phyloP scores from a whole-genome alignment of 1,140 invertebrate genomes.

The Bombus waltoni region DNA sequence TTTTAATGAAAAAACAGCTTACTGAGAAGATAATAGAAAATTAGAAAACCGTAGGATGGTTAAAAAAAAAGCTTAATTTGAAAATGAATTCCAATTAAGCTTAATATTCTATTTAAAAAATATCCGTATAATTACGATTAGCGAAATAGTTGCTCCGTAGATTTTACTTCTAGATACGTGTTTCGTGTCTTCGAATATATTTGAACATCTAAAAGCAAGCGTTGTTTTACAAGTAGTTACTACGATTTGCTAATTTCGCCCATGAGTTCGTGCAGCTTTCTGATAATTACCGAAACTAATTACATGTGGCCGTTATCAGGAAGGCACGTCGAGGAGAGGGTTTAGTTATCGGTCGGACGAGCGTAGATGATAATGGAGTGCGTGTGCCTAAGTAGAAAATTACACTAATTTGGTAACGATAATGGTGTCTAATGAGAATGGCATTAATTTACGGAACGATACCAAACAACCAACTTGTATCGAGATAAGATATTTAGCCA shows the following conservation, averaged over 20 bases:
- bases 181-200: not conserved
- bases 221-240: not conserved
- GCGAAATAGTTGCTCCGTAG: not conserved
- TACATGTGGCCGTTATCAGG: slow-evolving; percentile 37
- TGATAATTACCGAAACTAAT: slow-evolving; percentile 48
- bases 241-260: not conserved
- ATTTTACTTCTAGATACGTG: not conserved
- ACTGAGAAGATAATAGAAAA: no score
- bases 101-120: no score
- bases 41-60: no score
- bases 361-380: slow-evolving; percentile 20
- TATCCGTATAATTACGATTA: no score
- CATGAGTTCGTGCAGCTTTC: not conserved
- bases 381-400: slow-evolving; percentile 36
- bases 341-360: slow-evolving; percentile 34
- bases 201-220: not conserved
- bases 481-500: slow-evolving; percentile 12
- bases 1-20: no score
- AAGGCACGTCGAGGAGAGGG: slow-evolving; percentile 1
- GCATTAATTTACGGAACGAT: slow-evolving; percentile 16
- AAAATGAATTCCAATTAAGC: no score
- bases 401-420: slow-evolving; percentile 28
- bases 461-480: not conserved
- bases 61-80: no score
- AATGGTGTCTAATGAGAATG: slow-evolving; percentile 16